A percentile compares a stretch with the other conserved stretches of the same genome.
These are phyloP conservation scores for Drosophila azteca DNA, from an alignment of 1,140 invertebrate genomes.

Conservation along the genomic window DNA sequence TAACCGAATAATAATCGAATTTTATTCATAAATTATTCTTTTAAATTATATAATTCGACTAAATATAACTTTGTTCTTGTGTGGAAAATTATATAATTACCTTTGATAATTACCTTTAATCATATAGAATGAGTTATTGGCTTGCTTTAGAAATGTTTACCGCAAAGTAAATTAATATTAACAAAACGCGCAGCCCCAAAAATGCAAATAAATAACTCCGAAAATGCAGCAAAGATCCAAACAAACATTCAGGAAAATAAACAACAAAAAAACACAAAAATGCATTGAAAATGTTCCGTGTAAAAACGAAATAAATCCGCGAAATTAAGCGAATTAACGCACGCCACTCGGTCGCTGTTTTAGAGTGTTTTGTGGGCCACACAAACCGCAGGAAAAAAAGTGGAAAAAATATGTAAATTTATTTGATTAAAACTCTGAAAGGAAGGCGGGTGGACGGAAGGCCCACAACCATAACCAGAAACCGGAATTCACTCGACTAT, in stretches of 20 bases:
- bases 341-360: not conserved
- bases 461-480: not conserved
- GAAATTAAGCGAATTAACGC: slow-evolving; percentile 41
- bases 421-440: slow-evolving; percentile 35
- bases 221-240: slow-evolving; percentile 8
- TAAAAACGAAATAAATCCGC: too few species aligned
- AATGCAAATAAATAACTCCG: slow-evolving; percentile 14
- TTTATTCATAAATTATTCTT: too few species aligned
- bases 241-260: not conserved
- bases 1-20: slow-evolving; percentile 1
- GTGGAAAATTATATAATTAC: slow-evolving; percentile 38
- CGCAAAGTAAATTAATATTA: slow-evolving; percentile 29
- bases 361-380: not conserved
- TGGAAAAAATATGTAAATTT: slow-evolving; percentile 29
- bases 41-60: too few species aligned
- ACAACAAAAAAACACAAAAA: slow-evolving; percentile 8
- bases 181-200: slow-evolving; percentile 5
- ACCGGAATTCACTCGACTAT: slow-evolving; percentile 2
- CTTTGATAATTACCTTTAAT: not conserved
- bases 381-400: slow-evolving; percentile 4
- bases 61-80: not conserved
- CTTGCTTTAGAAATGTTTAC: not conserved
- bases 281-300: too few species aligned
- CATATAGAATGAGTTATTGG: too few species aligned
- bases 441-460: too few species aligned